A percentile compares a stretch with the other conserved stretches of the same genome.
These are phyloP conservation scores for Mus minutoides DNA, from an alignment of 2,797 vertebrate species.

Conservation along the genomic window DNA sequence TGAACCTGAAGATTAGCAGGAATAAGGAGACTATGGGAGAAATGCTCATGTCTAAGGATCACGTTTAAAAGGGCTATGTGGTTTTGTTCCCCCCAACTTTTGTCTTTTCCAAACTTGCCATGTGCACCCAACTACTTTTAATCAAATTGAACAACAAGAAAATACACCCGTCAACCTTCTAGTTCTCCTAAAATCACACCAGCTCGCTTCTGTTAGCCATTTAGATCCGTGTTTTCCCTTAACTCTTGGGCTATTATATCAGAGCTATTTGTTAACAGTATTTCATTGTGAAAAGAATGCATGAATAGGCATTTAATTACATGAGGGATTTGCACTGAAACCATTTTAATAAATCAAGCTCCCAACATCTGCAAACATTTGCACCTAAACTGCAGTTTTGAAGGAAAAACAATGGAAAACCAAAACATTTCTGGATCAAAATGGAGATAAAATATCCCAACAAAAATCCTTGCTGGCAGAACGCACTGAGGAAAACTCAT, in stretches of 20 bases:
- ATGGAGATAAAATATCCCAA: conserved; percentile 32
- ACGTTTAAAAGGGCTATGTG: not conserved
- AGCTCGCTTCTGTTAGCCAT: conserved; percentile 22
- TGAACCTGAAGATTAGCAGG: not conserved
- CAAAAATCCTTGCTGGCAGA: conserved; percentile 13
- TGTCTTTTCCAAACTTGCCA: not conserved
- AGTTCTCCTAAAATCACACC: not conserved
- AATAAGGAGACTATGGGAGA: not conserved
- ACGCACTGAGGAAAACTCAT: not conserved
- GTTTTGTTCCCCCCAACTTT: not conserved
- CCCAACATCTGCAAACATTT: conserved; percentile 78
- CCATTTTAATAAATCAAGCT: conserved; percentile 77
- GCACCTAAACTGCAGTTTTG: conserved; percentile 44
- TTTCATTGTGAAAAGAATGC: conserved; percentile 74
- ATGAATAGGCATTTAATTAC: conserved; percentile 82
- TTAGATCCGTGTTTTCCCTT: conserved; percentile 48
- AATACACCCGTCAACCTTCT: not conserved
- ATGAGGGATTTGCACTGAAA: conserved; percentile 77
- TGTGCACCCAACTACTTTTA: conserved; percentile 2
- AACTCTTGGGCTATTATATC: conserved; percentile 59
- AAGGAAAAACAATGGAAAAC: not conserved
- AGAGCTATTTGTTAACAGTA: conserved; percentile 72
- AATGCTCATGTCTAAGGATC: not conserved
- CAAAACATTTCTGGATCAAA: conserved; percentile 57
- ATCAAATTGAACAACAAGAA: conserved; percentile 21